Percentiles rank a stretch among this genome's conserved stretches.
phyloP scores from a whole-genome alignment of 2,797 vertebrate genomes.

The Sebastes hubbsi region DNA sequence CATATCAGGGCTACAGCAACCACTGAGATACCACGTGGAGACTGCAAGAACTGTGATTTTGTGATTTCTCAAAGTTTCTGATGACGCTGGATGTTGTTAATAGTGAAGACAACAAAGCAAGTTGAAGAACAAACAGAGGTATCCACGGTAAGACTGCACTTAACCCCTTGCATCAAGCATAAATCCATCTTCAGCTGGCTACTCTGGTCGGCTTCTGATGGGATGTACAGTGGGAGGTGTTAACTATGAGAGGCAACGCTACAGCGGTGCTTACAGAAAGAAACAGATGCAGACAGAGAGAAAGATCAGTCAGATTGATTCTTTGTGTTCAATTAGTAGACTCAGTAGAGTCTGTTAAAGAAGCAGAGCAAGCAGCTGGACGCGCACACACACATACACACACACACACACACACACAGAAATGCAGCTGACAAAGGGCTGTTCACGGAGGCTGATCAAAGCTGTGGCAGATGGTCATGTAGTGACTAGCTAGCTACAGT shows the following conservation, averaged over 20 bases:
- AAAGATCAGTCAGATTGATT: constrained; percentile 51
- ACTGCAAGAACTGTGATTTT: no score
- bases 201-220: no score
- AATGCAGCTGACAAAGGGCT: constrained; percentile 66
- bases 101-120: no score
- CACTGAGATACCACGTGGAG: no score
- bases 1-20: no score
- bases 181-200: no score
- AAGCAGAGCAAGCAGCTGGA: constrained; percentile 69
- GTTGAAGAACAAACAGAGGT: no score
- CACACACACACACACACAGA: background rate
- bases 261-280: constrained; percentile 11
- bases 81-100: no score
- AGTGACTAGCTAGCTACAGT: constrained; percentile 58
- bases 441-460: constrained; percentile 82
- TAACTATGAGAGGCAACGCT: background rate
- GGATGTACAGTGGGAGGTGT: background rate
- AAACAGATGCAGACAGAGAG: constrained; percentile 53
- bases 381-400: constrained; percentile 17
- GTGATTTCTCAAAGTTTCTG: no score
- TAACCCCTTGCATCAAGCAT: no score
- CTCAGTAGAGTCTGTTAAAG: constrained; percentile 69
- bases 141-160: no score
- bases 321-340: constrained; percentile 78
- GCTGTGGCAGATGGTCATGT: constrained; percentile 78